Evolutionary conservation across 2,113 vertebrate species (phyloP).

Genomic region (Petaurus breviceps): DNA sequence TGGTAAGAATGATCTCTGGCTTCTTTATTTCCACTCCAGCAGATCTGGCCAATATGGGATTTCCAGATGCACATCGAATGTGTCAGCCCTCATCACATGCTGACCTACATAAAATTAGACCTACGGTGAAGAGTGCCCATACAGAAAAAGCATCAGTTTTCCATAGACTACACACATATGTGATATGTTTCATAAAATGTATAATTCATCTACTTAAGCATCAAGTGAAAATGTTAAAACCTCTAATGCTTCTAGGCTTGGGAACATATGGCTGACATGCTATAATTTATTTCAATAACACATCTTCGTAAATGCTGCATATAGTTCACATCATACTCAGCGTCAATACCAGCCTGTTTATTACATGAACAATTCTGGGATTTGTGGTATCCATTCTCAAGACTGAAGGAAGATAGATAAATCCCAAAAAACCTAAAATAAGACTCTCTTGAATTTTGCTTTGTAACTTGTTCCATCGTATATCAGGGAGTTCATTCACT

Average conservation of each 20-base stretch:
- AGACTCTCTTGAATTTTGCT: not conserved
- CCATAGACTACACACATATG: not conserved
- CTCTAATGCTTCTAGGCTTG: not conserved
- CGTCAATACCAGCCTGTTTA: not conserved
- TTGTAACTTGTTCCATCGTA: not conserved
- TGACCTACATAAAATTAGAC: not conserved
- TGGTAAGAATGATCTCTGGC: slow-evolving; percentile 1
- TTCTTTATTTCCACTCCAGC: not conserved
- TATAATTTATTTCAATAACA: not conserved
- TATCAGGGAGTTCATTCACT: not conserved
- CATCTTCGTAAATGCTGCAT: not conserved
- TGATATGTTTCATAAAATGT: not conserved
- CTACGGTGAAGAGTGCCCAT: not conserved
- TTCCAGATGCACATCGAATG: not conserved
- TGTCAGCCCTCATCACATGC: not conserved
- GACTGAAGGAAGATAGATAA: not conserved
- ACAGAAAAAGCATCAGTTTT: not conserved
- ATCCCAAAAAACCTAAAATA: not conserved
- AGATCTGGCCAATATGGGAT: not conserved
- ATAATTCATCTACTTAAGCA: not conserved
- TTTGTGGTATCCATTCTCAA: not conserved
- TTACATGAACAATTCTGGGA: not conserved
- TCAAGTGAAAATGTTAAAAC: not conserved
- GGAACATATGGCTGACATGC: not conserved
- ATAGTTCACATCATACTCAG: not conserved